Base-by-base conservation (phyloP, 2,797 vertebrate genomes). In the Mormyrops attenuatus region DNA sequence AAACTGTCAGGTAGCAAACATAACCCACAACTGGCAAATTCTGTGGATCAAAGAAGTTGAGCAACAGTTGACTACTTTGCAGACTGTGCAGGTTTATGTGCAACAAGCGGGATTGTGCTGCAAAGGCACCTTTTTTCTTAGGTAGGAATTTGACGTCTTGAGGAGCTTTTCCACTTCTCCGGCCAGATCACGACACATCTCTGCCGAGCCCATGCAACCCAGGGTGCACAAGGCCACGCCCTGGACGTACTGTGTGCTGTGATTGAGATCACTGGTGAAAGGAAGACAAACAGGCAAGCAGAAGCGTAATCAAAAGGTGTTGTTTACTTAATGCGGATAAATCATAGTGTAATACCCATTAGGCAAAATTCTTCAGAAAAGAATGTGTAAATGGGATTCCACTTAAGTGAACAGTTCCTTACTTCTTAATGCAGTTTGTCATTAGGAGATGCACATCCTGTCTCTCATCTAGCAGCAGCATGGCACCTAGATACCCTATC, bases 361-460 rank as follows among this genome's bases (percentile, higher is more conserved):
- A 20, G 41, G 38, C 17, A 47, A 47, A 11, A 88, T 17, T 44
- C 26, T 88, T 69, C 88, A 52, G 88, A 69, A 63, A 88, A 47
- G 86, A 41, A 44, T n/a, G 22, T 60, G 50, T n/a, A 20, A 57
- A 60, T 34, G 53, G 8, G 34, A 57, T 26, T 57, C 5, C 30
- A 82, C n/a, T 26, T 49, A 50, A 41, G 30, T 20, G 53, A 88
- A 8, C n/a, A 15, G 20, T 47, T 49, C 93, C 97, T 97, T 96
- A 99, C 99, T 99, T 99, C 94, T 99, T 99, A 94, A 99, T 99
- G 97, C 98, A 99, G 95, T 99, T 99, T 92, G 99, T 99, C 98
- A 99, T 99, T 93, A 99, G 97, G 94, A 99, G 96, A 95, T 99
- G 99, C 91, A 99, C 99, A 90, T 99, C 99, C 96, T 99, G 99